Evolutionary conservation across 2,797 vertebrate species (phyloP), one percentile per base, ranked within the genome.

Genomic region (Macropodus opercularis): DNA sequence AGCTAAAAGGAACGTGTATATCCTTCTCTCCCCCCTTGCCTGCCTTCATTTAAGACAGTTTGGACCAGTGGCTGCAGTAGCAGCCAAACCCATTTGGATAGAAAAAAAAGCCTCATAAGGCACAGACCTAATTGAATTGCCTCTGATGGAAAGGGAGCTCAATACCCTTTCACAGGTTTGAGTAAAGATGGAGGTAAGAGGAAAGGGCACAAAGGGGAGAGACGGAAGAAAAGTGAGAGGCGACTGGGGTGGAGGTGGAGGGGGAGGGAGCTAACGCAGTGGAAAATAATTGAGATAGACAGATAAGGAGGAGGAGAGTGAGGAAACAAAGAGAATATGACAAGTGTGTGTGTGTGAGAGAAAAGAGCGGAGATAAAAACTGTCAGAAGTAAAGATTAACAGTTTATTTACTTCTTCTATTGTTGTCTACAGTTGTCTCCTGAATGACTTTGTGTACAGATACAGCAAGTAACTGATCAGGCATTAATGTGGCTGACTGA

Each of bases 71-170:
- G 74, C 63, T 31, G 69, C 24, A 60, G 49, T 61, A 48, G 67
- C 62, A 74, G 76, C 76, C 74, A 80, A 74, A 50, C 73, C 80
- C 71, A 79, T 86, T 84, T 81, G 64, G 75, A 83, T 63, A 68
- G 55, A 77, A 79, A 75, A 82, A 71, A 72, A 57, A 68, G 15
- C 60, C 69, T 80, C 69, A 56, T 81, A 77, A 79, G 75, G 66
- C 78, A 75, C 69, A 83, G 51, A 63, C 58, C 80, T 85, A 87
- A 87, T 84, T 89, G 77, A 90, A 89, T 90, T 86, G 79, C 85
- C 69, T 77, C 48, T 81, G 81, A 83, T 79, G 69, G 77, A 78
- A 80, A 84, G 65, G 53, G 58, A 78, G 72, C 75, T 86, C 79
- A 57, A 79, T 84, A 80, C 60, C 65, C 79, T 86, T 86, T 83